Base-by-base conservation (phyloP, 2,888 invertebrate genomes). In the Cataglyphis albicans region DNA sequence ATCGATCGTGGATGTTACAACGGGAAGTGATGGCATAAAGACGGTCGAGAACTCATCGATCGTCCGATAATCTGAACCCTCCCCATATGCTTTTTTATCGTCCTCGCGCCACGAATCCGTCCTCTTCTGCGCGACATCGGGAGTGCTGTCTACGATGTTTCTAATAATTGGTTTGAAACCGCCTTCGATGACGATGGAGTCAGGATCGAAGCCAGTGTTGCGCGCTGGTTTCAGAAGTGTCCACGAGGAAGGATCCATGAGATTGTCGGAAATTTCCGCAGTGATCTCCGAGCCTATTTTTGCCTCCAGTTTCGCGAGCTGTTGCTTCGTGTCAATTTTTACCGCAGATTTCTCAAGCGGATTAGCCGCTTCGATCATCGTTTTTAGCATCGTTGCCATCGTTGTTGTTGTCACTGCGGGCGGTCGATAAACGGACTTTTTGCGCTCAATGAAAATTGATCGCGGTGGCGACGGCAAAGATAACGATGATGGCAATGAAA, bases 121-220 rank as follows among this genome's bases (percentile, higher is more conserved):
- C 78, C 85, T 86, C 84, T 73, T 89, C 63, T 85, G 90, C 65
- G 83, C 68, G 12, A 95, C 44, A 6, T 84, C 95, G 94, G 95
- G 5, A 1, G 61, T 18, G 0, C 67, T 76, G 18, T 93, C 91
- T 2, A 90, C 64, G 3, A 89, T 57, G 44, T 96, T 96, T 75
- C 96, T 95, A 10, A 97, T 96, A 32, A 98, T 98, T 0, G 98
- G 98, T 87, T 97, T 97, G 91, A 98, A 98, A 0, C 98, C 98
- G 82, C 97, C 97, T 95, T 98, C 98, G 18, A 98, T 97, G 0
- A 98, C 97, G 6, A 98, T 97, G 0, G 97, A 97, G 88, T 97
- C 97, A 0, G 98, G 98, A 93, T 97, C 96, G 90, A 98, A 98
- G 0, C 98, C 97, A 1, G 97, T 97, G 89, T 97, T 97, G 0